phyloP scores from a whole-genome alignment of 2,888 invertebrate genomes.

The Stegana nigrithorax region DNA sequence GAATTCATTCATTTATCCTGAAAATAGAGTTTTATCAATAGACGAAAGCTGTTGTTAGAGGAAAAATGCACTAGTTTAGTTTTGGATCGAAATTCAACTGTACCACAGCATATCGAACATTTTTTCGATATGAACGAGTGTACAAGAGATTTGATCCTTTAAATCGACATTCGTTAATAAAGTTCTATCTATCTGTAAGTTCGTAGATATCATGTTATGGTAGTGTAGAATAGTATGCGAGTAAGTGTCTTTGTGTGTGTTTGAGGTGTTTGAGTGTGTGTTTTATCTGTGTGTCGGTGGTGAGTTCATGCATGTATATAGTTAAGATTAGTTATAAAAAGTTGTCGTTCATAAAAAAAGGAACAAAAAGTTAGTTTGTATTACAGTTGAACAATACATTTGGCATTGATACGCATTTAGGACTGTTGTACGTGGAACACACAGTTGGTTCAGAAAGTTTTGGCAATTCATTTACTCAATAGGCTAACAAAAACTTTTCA shows the following conservation, averaged over 20 bases:
- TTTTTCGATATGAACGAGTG: background rate
- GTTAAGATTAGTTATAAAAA: slow-evolving; percentile 30
- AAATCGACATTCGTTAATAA: background rate
- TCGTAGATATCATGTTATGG: too few species aligned
- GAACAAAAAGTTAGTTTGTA: slow-evolving; percentile 23
- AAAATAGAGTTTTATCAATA: background rate
- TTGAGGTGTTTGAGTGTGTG: too few species aligned
- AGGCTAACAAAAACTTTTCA: background rate
- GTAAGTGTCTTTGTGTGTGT: too few species aligned
- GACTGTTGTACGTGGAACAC: too few species aligned
- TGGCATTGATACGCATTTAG: background rate
- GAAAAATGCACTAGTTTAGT: slow-evolving; percentile 10
- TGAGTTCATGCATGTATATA: too few species aligned
- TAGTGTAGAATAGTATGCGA: too few species aligned
- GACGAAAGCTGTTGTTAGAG: slow-evolving; percentile 14
- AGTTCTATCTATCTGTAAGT: background rate
- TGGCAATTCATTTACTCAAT: background rate
- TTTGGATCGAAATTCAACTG: slow-evolving; percentile 8
- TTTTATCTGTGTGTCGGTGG: too few species aligned
- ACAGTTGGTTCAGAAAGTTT: background rate
- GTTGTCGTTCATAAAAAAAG: slow-evolving; percentile 25
- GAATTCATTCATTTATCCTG: background rate
- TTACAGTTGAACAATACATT: background rate
- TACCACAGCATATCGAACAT: background rate
- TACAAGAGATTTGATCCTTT: background rate